Base-by-base conservation (phyloP, 2,797 vertebrate genomes). In the Hozukius guyotensis region DNA sequence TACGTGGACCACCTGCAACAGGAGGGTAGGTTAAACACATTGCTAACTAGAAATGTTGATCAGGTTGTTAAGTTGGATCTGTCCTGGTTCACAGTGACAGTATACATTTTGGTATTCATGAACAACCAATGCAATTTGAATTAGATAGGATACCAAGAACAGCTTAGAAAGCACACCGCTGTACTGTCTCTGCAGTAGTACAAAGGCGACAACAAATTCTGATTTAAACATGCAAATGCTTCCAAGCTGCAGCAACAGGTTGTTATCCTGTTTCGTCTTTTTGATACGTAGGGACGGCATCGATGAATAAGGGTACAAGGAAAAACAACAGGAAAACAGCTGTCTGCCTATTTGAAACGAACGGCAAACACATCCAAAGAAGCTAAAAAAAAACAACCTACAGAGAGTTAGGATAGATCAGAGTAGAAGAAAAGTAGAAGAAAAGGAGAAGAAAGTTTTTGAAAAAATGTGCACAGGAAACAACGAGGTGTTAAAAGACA, bases 401-500 rank as follows among this genome's bases (percentile, higher is more conserved):
- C 65, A 34, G 49, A 76, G 60, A 63, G 18, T 65, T 59, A 13
- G 29, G 22, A 60, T 22, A 68, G 78, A 90, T 89, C 77, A 85
- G 77, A 91, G 60, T 5, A 29, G 65, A 74, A 73, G 6, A 31
- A 72, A 76, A 82, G 32, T 57, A 36, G 31, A 38, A 71, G 36
- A 81, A 75, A 46, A 79, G 27, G 46, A 71, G 59, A 81, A 75
- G 52, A 80, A 82, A 85, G 83, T 74, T 77, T 68, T 53, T 53
- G 46, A 36, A 72, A 72, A 77, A 85, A 64, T 34, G 24, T 55
- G 85, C 64, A 77, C 68, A 75, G 81, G 55, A 75, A 85, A 82
- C 66, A 66, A 78, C 3, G 8, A 81, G 53, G 75, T 84, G 72
- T 80, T 84, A 76, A 80, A 92, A 86, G 76, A 72, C 60, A 55